Evolutionary conservation across 2,888 invertebrate genomes (phyloP).

Genomic region (Polydrusus cervinus): DNA sequence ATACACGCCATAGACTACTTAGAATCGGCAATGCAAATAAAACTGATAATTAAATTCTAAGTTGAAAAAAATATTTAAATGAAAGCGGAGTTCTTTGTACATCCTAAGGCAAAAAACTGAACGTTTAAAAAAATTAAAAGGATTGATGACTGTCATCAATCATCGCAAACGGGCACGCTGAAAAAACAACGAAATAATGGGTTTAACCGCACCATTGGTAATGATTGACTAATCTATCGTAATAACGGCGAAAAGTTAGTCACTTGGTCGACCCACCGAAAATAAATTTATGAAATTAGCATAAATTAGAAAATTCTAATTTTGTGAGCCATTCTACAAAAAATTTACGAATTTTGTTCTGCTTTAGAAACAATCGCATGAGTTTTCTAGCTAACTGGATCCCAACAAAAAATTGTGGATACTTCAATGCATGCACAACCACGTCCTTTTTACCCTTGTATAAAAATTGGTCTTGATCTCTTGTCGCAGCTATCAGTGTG

Average conservation of each 20-base stretch:
- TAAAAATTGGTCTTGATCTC: too few species aligned
- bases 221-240: background rate
- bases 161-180: background rate
- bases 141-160: conserved; percentile 6
- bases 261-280: conserved; percentile 2
- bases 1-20: background rate
- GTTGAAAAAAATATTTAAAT: conserved; percentile 12
- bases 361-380: too few species aligned
- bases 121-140: conserved; percentile 1
- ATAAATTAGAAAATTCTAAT: background rate
- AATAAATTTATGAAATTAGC: conserved; percentile 8
- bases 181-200: background rate
- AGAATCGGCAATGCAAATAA: background rate
- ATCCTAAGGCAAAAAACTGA: background rate
- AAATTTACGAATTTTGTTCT: background rate
- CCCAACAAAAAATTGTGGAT: too few species aligned
- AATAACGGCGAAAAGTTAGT: conserved; percentile 17
- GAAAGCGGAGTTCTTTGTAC: background rate
- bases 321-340: background rate
- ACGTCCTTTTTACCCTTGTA: too few species aligned
- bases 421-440: too few species aligned
- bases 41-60: background rate
- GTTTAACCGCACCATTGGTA: conserved; percentile 12
- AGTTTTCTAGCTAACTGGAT: too few species aligned
- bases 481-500: too few species aligned